Base-by-base conservation (phyloP, 1,140 invertebrate genomes). In the Bombyx mandarina region DNA sequence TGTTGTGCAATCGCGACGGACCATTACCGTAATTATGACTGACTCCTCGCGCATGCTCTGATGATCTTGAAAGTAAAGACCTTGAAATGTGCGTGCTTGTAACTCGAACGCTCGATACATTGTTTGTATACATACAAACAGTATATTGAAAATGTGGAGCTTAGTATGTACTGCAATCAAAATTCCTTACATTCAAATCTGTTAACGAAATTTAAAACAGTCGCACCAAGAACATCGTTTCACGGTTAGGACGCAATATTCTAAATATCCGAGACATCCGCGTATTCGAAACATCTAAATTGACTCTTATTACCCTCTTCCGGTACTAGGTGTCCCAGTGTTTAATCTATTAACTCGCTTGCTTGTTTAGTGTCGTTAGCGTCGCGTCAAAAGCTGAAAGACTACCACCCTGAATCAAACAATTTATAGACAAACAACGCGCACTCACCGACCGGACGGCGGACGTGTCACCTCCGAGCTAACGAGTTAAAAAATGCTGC, bases 31-130 rank as follows among this genome's bases (percentile, higher is more conserved):
- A 85, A 87, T 85, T 85, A 87, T 80, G 69, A 76, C 70, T 72
- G 58, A 65, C 67, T 67, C 74, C 65, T 69, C 62, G 71, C 69
- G 75, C 69, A 74, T 76, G 84, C 80, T 85, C 84, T 75, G 81
- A 54, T 87, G 84, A 82, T 84, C 84, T 87, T 86, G 84, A 87
- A 87, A 87, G 84, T 78, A 80, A 86, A 79, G 81, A 80, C 84
- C 76, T 82, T 77, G 79, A 22, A 45, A 54, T 18, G 52, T 56
- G 52, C 48, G 65, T 69, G 73, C 60, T 61, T 61, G 60, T 69
- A 61, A 71, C 63, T 58, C 67, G 70, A 71, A 66, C 72, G 73
- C 65, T 66, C 59, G 62, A 69, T 66, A 81, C 71, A 75, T 71
- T 80, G 76, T 79, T 75, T 78, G 65, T 72, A 70, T 67, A 72